Base-by-base conservation (phyloP, 2,113 vertebrate genomes). In the Mohoua ochrocephala region DNA sequence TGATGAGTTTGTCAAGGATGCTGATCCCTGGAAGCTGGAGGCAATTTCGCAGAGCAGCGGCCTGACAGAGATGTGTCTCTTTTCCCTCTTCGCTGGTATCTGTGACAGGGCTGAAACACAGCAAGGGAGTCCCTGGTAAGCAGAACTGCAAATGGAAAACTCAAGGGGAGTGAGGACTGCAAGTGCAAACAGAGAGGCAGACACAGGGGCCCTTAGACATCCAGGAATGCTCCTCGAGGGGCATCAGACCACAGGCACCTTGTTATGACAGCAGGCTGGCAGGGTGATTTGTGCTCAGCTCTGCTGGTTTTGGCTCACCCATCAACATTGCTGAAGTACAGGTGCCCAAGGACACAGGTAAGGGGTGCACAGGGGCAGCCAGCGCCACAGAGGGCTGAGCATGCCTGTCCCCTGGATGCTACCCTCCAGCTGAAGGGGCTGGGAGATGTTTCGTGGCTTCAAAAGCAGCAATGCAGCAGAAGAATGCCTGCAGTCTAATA, bases 1-100 rank as follows among this genome's bases (percentile, higher is more conserved):
- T 98, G 64, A 99, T 95, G 87, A 99, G 98, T 79, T 97, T 98
- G 83, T 99, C 99, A 37, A 99, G 83, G 45, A 98, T 95, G 67
- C 98, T 99, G 97, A 99, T 98, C 31, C 98, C 96, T 30, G 97
- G 96, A 33, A 26, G 31, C 0, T 81, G 74, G 81, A 97, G 84
- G 85, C 96, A 98, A 35, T 97, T 97, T 80, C 1, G 85, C 7
- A 33, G 83, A n/a, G 82, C 14, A 56, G 8, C 31, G 6, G 88
- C 39, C 45, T 56, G 91, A 63, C 73, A 45, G 24, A 89, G 54
- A n/a, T 56, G 45, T 41, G 27, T 33, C 49, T 92, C 57, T 9
- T 91, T 84, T 74, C 89, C 77, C 8, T 96, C 91, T 68, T 96
- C 75, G 8, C 59, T 77, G 37, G 31, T 74, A 44, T 95, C 96